Conservation (phyloP, 1,140 invertebrate genomes). For the Drosophila lini region DNA sequence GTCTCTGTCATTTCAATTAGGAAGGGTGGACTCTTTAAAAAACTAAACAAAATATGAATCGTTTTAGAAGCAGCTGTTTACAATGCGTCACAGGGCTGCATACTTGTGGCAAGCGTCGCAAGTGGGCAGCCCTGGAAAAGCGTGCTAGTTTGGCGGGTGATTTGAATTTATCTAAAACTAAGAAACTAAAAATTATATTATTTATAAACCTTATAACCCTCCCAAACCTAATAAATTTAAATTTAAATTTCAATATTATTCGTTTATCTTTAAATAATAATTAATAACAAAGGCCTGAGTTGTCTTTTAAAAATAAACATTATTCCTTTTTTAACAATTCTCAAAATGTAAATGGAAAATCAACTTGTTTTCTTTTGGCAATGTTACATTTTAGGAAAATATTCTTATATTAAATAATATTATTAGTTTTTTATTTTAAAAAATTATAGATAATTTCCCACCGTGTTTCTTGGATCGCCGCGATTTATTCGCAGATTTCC, state of each 20-base stretch:
- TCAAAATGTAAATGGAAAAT: neutral
- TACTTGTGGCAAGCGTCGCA: neutral
- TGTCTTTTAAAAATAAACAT: neutral
- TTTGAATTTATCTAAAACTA: neutral
- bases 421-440: neutral
- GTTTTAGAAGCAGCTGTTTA: neutral
- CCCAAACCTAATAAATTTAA: fast-evolving
- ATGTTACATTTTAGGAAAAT: neutral
- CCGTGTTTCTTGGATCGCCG: slow-evolving; percentile 32
- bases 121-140: slow-evolving; percentile 1
- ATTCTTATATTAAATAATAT: neutral
- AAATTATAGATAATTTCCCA: slow-evolving; percentile 40
- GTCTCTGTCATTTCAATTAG: neutral
- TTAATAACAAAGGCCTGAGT: neutral
- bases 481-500: slow-evolving; percentile 74
- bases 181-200: neutral
- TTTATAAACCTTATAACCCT: neutral
- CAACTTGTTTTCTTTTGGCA: neutral
- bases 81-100: slow-evolving; percentile 5
- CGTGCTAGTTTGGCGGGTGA: neutral
- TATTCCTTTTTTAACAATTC: neutral
- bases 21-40: neutral
- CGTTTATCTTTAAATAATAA: neutral
- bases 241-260: neutral
- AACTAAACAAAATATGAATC: neutral